These are phyloP conservation scores for Drosophila mercatorum DNA, from an alignment of 2,888 invertebrate species.

Conservation along the genomic window DNA sequence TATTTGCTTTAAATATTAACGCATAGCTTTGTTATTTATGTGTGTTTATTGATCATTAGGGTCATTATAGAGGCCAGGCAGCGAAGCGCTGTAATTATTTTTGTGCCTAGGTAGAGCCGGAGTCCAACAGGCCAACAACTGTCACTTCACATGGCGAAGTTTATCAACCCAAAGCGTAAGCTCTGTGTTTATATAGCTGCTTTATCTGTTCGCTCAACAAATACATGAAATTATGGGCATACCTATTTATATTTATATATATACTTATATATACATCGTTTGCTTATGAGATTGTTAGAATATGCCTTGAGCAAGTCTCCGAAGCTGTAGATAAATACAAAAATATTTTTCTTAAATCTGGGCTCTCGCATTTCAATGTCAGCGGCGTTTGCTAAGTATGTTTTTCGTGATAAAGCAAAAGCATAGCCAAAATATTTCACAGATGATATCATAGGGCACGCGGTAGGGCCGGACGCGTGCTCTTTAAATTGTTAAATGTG, in stretches of 20 bases:
- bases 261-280: neutral
- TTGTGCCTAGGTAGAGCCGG: constrained; percentile 10
- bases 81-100: constrained; percentile 58
- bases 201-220: constrained; percentile 57
- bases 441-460: constrained; percentile 72
- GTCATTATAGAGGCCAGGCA: constrained; percentile 56
- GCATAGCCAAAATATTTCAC: constrained; percentile 50
- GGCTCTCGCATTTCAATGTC: constrained; percentile 57
- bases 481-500: constrained; percentile 52
- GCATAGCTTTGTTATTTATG: constrained; percentile 52
- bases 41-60: constrained; percentile 74
- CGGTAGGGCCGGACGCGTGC: constrained; percentile 21
- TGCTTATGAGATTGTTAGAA: constrained; percentile 14
- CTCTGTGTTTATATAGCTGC: constrained; percentile 58
- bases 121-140: constrained; percentile 33
- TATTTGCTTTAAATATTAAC: constrained; percentile 74
- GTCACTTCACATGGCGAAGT: constrained; percentile 68
- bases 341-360: constrained; percentile 55
- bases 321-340: constrained; percentile 61
- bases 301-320: constrained; percentile 44
- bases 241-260: constrained; percentile 6
- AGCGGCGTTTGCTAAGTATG: constrained; percentile 13
- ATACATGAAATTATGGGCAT: constrained; percentile 16
- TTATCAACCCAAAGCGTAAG: constrained; percentile 65
- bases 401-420: constrained; percentile 56